phyloP scores from a whole-genome alignment of 2,888 invertebrate species.

The Melangyna quadrimaculata region DNA sequence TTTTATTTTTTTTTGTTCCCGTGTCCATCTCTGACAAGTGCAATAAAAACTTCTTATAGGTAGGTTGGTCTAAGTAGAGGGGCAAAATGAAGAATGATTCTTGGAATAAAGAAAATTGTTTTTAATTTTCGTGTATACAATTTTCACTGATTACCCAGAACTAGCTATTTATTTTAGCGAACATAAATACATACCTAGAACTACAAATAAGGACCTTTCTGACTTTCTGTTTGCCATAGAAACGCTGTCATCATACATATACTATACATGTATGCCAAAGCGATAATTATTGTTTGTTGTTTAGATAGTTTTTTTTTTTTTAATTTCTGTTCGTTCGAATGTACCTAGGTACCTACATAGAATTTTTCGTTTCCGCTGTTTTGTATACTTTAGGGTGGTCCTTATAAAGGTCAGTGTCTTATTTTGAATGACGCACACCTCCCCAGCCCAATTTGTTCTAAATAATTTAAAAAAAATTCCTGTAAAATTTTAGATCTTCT shows the following conservation, averaged over 20 bases:
- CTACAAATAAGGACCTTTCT: background rate
- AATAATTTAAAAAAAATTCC: too few relatives aligned
- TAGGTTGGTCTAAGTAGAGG: too few relatives aligned
- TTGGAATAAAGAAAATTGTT: constrained; percentile 47
- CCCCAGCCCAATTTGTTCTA: too few relatives aligned
- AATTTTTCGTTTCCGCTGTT: background rate
- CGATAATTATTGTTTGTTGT: background rate
- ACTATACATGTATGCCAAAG: too few relatives aligned
- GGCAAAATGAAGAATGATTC: background rate
- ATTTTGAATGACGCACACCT: too few relatives aligned
- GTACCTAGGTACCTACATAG: too few relatives aligned
- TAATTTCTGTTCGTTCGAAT: too few relatives aligned
- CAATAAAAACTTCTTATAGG: constrained; percentile 21
- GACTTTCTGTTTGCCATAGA: background rate
- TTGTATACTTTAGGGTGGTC: too few relatives aligned
- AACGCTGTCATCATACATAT: too few relatives aligned
- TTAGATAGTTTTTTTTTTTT: background rate
- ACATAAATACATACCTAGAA: too few relatives aligned
- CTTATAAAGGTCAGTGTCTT: too few relatives aligned
- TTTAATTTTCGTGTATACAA: constrained; percentile 50
- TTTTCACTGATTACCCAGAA: constrained; percentile 5
- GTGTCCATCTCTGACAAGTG: background rate
- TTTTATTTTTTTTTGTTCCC: background rate
- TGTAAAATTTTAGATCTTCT: too few relatives aligned
- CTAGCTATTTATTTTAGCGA: constrained; percentile 33